A percentile compares a stretch with the other conserved stretches of the same genome.
phyloP scores from a whole-genome alignment of 2,113 vertebrate genomes.

The Acanthochromis polyacanthus region DNA sequence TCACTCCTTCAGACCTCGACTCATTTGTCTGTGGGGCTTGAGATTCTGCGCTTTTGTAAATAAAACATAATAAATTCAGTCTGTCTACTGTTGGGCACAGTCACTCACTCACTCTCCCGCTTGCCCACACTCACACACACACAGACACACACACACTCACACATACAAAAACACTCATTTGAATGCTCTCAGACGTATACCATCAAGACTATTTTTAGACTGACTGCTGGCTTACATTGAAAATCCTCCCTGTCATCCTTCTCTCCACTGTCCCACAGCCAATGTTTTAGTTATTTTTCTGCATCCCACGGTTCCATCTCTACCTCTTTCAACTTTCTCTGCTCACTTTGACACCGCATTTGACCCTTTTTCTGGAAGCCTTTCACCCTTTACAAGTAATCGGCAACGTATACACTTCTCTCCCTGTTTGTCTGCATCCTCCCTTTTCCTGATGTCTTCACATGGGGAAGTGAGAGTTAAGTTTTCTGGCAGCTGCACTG shows the following conservation, averaged over 20 bases:
- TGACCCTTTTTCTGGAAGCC: constrained; percentile 31
- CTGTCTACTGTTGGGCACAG: constrained; percentile 42
- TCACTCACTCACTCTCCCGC: constrained; percentile 33
- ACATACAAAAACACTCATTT: constrained; percentile 40
- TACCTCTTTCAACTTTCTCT: constrained; percentile 9
- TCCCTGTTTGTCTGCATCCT: neutral
- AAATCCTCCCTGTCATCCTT: constrained; percentile 33
- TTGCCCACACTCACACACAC: constrained; percentile 8
- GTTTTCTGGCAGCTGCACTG: constrained; percentile 21
- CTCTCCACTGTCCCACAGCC: constrained; percentile 19
- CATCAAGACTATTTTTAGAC: constrained; percentile 70
- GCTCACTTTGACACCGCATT: neutral
- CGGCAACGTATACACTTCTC: constrained; percentile 18
- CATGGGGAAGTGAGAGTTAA: constrained; percentile 10
- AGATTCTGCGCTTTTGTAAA: constrained; percentile 66
- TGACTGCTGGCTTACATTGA: constrained; percentile 44
- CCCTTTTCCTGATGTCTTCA: constrained; percentile 30
- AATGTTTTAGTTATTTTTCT: constrained; percentile 34
- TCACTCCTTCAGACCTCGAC: constrained; percentile 7
- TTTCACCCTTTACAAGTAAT: no score
- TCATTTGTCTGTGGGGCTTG: constrained; percentile 49
- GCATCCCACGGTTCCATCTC: constrained; percentile 4
- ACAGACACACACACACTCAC: constrained; percentile 13
- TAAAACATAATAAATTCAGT: constrained; percentile 63
- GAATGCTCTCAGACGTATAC: constrained; percentile 55